Base-by-base conservation (phyloP, 2,113 vertebrate genomes). In the Catharus minimus region DNA sequence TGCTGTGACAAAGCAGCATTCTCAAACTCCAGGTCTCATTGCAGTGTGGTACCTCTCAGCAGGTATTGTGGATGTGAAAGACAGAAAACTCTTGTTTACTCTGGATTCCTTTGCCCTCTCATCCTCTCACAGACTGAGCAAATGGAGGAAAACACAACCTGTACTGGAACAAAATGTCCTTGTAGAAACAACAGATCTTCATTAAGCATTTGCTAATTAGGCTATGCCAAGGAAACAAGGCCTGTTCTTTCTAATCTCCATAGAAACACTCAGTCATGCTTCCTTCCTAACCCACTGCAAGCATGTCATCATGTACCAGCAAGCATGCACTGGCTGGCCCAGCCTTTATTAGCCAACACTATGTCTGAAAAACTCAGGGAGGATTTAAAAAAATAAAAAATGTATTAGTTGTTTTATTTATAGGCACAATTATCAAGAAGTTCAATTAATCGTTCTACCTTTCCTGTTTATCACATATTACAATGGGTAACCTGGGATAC, bases 261-360 rank as follows among this genome's bases (percentile, higher is more conserved):
- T 20, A 85, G 86, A 67, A 94, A 93, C 24, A 5, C 44, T 78
- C 75, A 72, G 73, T 60, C 86, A 46, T n/a, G 62, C 69, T 95
- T 97, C 96, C 96, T 96, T 97, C 94, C 95, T 93, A 84, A 89
- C 50, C n/a, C 68, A 15, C 47, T 49, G 76, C 53, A 82, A 83
- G 36, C 41, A 30, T 50, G 83, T 60, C 50, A 44, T 16, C 7
- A 8, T 32, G 38, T 33, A 73, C 56, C 47, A 89, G 56, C 16
- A 68, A 79, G 61, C 30, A 39, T 39, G 38, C 57, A n/a, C 28
- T 73, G 73, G 43, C 36, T 88, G 32, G 13, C 28, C 47, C 65
- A 77, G 46, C 23, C 13, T 47, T 60, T 62, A 47, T 84, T 39
- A 79, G 36, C 27, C 53, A 93, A 65, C 46, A 53, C 27, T 50